phyloP scores from a whole-genome alignment of 1,140 invertebrate species.

The Neodiprion lecontei region DNA sequence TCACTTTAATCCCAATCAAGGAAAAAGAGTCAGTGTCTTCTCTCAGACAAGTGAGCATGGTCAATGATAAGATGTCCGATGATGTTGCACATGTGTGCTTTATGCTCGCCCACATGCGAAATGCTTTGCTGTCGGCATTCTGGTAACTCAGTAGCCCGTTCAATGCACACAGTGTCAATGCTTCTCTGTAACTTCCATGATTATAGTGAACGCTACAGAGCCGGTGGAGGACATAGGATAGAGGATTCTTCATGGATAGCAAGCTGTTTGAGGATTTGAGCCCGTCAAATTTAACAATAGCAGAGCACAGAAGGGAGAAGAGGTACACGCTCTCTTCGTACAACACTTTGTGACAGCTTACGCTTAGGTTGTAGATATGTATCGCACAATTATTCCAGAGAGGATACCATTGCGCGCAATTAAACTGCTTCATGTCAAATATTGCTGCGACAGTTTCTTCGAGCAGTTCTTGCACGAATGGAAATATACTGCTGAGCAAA shows the following conservation, averaged over 20 bases:
- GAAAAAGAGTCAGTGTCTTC: slow-evolving; percentile 31
- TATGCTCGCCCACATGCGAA: slow-evolving; percentile 43
- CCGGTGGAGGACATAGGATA: slow-evolving; percentile 32
- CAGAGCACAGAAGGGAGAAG: slow-evolving; percentile 32
- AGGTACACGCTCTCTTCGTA: slow-evolving; percentile 34
- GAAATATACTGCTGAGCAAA: slow-evolving; percentile 25
- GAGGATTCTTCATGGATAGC: slow-evolving; percentile 33
- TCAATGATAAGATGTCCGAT: slow-evolving; percentile 33
- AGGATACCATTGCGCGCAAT: slow-evolving; percentile 35
- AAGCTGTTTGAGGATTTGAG: slow-evolving; percentile 18
- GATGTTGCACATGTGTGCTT: slow-evolving; percentile 36
- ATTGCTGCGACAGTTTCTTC: slow-evolving; percentile 23
- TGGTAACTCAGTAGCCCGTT: slow-evolving; percentile 42
- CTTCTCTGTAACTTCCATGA: slow-evolving; percentile 39
- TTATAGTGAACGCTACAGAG: slow-evolving; percentile 37
- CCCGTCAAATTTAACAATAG: slow-evolving; percentile 33
- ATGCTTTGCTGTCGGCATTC: slow-evolving; percentile 39
- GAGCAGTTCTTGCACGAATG: slow-evolving; percentile 23
- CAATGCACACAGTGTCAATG: slow-evolving; percentile 42
- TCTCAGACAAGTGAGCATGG: slow-evolving; percentile 45
- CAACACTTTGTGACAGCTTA: slow-evolving; percentile 22
- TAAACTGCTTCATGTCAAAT: slow-evolving; percentile 28
- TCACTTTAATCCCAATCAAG: slow-evolving; percentile 42
- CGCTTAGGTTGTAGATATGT: slow-evolving; percentile 39
- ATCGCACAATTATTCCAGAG: slow-evolving; percentile 34